Evolutionary conservation across 2,797 vertebrate genomes (phyloP), one percentile per base, ranked within the genome.

Genomic region (Onychomys torridus): DNA sequence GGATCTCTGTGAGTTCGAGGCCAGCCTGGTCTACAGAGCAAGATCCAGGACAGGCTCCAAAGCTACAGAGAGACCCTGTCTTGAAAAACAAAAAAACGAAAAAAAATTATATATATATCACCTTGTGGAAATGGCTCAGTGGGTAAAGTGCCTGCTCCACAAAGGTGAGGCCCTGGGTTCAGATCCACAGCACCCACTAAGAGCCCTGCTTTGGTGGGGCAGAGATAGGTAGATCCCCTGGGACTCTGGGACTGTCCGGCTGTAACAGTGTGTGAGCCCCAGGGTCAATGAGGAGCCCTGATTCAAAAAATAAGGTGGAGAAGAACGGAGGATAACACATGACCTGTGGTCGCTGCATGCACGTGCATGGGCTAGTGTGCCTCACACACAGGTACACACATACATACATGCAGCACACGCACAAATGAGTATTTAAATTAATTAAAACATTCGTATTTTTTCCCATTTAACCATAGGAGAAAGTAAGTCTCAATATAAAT

Each of bases 401-500:
- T 14, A 6, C 34, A 27, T 6, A 23, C 46, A 87, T 27, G 34
- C 83, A 49, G 27, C 17, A 46, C 59, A 65, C 10, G 11, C 17
- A 61, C 59, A 61, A 19, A 69, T 55, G 49, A 87, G 34, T 57
- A 73, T 7, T 49, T 71, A 57, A 29, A 55, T 57, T 29, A 71
- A 25, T 82, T 83, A 93, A 96, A 93, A 32, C 2, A 12, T 27
- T 89, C 6, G 6, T 93, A 29, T 52, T 43, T 69, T 43, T 46
- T 12, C 32, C 23, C 83, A 75, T 43, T 57, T 94, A 49, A 92
- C 29, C 5, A 17, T 69, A 43, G 65, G 76, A 95, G 91, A 91
- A 91, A 85, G 21, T 59, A 94, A n/a, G 6, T 65, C 46, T 95
- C 65, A 76, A 59, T 71, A 61, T 79, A 78, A 93, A 82, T 37